Evolutionary conservation across 2,888 invertebrate genomes (phyloP).

Genomic region (Caenorhabditis imperialis): DNA sequence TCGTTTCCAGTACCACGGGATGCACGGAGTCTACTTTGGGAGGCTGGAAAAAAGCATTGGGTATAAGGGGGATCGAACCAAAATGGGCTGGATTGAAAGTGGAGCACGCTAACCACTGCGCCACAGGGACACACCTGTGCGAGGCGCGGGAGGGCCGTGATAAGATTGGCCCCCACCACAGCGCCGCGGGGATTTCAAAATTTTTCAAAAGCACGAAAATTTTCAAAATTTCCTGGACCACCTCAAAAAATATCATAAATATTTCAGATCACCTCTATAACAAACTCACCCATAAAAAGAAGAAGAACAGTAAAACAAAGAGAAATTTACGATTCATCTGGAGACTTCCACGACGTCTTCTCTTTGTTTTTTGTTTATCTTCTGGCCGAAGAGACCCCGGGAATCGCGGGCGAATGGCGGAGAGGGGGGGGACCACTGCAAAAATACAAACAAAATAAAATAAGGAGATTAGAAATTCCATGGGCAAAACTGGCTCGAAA

Average conservation of each 20-base stretch:
- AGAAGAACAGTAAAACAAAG: constrained; percentile 13
- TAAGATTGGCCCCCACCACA: too few relatives aligned
- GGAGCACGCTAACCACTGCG: too few relatives aligned
- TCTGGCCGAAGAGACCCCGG: constrained; percentile 1
- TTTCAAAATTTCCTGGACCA: too few relatives aligned
- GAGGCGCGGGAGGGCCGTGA: too few relatives aligned
- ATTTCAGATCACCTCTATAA: neutral
- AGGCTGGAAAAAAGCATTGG: neutral
- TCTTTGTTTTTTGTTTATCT: constrained; percentile 20
- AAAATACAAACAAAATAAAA: constrained; percentile 52
- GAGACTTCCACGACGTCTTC: constrained; percentile 22
- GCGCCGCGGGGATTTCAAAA: too few relatives aligned
- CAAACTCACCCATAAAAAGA: constrained; percentile 22
- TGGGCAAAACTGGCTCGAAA: constrained; percentile 10
- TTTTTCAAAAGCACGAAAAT: too few relatives aligned
- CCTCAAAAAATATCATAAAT: too few relatives aligned
- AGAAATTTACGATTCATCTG: constrained; percentile 30
- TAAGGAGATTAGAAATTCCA: constrained; percentile 44
- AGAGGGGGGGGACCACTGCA: constrained; percentile 13
- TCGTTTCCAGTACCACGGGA: constrained; percentile 68
- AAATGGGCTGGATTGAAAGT: too few relatives aligned
- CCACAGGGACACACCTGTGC: too few relatives aligned
- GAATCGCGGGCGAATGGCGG: neutral
- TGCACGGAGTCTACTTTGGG: constrained; percentile 11
- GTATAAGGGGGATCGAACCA: too few relatives aligned